phyloP scores from a whole-genome alignment of 2,888 invertebrate genomes.

The Phymatocera aterrima region DNA sequence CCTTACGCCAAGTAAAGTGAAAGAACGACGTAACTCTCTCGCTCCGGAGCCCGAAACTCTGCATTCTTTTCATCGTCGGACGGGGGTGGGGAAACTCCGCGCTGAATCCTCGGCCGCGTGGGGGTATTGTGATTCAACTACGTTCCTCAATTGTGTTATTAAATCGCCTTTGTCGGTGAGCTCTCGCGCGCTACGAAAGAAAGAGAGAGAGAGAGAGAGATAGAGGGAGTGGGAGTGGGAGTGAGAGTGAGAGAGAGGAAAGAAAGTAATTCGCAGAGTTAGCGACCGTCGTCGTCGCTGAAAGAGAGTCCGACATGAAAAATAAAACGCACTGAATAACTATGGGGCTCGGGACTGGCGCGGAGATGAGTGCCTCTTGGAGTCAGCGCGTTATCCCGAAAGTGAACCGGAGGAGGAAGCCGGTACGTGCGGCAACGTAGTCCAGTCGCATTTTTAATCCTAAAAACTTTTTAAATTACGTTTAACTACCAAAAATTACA shows the following conservation, averaged over 20 bases:
- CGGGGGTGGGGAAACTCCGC: not conserved
- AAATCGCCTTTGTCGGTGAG: conserved; percentile 24
- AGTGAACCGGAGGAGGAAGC: conserved; percentile 22
- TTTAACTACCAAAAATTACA: conserved; percentile 49
- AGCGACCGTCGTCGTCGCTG: conserved; percentile 2
- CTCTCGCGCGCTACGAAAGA: conserved; percentile 20
- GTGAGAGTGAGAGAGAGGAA: conserved; percentile 47
- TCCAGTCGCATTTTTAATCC: conserved; percentile 67
- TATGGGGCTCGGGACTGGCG: not conserved
- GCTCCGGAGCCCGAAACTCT: not conserved
- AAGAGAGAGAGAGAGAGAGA: not conserved
- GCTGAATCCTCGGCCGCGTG: conserved; percentile 11
- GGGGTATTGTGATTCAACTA: conserved; percentile 40
- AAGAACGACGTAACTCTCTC: conserved; percentile 10
- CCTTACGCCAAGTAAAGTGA: not conserved
- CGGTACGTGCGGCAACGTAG: conserved; percentile 46
- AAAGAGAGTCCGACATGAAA: conserved; percentile 44
- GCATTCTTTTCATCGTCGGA: conserved; percentile 1
- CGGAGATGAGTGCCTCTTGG: conserved; percentile 27
- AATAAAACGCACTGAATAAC: conserved; percentile 38
- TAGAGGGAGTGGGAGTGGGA: conserved; percentile 28
- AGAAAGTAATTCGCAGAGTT: conserved; percentile 17
- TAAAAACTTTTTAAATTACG: conserved; percentile 69
- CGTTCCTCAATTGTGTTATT: conserved; percentile 39
- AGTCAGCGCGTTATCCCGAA: conserved; percentile 29